Evolutionary conservation across 2,797 vertebrate genomes (phyloP), one percentile per base, ranked within the genome.

Genomic region (Danio aesculapii): DNA sequence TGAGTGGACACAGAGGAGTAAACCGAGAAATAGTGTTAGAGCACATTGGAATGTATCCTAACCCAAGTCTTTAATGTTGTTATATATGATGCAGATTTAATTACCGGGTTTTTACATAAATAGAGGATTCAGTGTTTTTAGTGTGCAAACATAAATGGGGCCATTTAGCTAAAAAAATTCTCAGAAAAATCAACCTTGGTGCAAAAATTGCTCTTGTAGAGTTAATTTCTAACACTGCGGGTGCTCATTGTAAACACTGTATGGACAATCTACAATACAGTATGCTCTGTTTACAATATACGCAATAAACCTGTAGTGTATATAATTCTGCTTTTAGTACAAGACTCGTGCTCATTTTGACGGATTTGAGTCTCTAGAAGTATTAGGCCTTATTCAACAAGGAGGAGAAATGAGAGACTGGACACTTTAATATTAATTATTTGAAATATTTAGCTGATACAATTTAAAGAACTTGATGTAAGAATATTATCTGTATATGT

Each of bases 71-170:
- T 68, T 68, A 49, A 30, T 30, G 8, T n/a, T 49, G 17, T 68
- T 13, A 30, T 5, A 68, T 49, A 8, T 49, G 19, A 14, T 2
- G 7, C 14, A 21, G 46, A 49, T 49, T 67, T 17, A 68, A 10
- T 68, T 68, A 30, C 41, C 53, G 16, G 50, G 17, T 43, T 70
- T 70, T 70, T 6, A 43, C 6, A 7, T 50, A 68, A 50, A 68
- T 55, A 49, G 30, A 12, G 8, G 16, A 16, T 30, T n/a, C 4
- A 41, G 4, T 63, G 10, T 70, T 55, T 52, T 41, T n/a, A n/a
- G 21, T 43, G 17, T 2, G 16, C 53, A 53, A 67, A 41, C 30
- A n/a, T 30, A 30, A 13, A 69, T n/a, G 8, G 19, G n/a, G 6
- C 11, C 14, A 53, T 16, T 5, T 10, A n/a, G 21, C 21, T 4